Evolutionary conservation across 2,888 invertebrate genomes (phyloP), one percentile per base, ranked within the genome.

Genomic region (Phortica magna): DNA sequence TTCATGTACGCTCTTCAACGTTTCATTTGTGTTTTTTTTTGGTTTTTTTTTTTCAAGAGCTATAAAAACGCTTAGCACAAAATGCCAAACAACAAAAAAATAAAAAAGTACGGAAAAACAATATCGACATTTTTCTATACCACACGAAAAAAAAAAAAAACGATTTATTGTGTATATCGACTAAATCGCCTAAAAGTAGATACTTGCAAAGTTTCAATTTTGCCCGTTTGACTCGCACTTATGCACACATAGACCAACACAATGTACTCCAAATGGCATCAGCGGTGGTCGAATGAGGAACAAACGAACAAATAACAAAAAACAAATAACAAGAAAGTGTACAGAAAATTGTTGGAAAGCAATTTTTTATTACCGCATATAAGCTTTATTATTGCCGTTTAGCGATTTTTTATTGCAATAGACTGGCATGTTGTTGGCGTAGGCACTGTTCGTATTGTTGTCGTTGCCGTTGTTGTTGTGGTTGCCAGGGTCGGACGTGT

Each of bases 351-450:
- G 73, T 80, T 80, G 83, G 80, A 77, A 53, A 42, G 53, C 79
- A 80, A 83, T 85, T 80, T 76, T 80, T 81, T 81, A 81, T 82
- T 83, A 83, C 78, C 76, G 76, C 80, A 78, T 73, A 74, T 74
- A 79, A 78, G 83, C 84, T 87, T 83, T 85, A 88, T 88, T 88
- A 88, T 87, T 81, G 88, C 87, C 88, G 83, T 83, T 85, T 88
- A 85, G 88, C 85, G 84, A 76, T 88, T 82, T 88, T 85, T 85
- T 88, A 85, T 85, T 65, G 65, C 65, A 65, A 65, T n/a, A 14
- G 65, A 65, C 65, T 65, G 65, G 7, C 65, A 65, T 39, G 39
- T 31, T 65, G 41, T 65, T 65, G 59, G 17, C 59, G 17, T 65
- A 65, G 9, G 7, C 14, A 12, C 41, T 65, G 41, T 41, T 59